Percentiles rank a stretch among this genome's conserved stretches.
Evolutionary conservation across 2,888 invertebrate genomes (phyloP).

Genomic region (Copidosoma aretas): DNA sequence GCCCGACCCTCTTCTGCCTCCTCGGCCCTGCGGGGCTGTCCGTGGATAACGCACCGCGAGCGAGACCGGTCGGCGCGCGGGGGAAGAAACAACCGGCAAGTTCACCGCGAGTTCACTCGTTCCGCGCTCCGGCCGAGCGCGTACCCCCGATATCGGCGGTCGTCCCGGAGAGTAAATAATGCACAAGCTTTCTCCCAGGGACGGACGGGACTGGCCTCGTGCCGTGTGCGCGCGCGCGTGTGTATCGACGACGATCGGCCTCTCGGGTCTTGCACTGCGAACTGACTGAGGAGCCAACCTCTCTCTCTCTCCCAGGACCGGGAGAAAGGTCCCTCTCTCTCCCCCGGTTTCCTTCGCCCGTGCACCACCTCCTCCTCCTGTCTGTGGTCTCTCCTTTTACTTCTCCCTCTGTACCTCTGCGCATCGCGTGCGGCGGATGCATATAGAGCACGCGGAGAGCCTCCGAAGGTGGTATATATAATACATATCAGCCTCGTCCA

Average conservation of each 20-base stretch:
- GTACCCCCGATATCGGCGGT: too few species aligned
- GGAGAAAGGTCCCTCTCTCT: conserved; percentile 34
- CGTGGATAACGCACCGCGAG: too few species aligned
- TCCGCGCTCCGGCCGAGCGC: too few species aligned
- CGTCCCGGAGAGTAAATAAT: too few species aligned
- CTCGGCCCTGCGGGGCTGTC: too few species aligned
- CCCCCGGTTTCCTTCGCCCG: background rate
- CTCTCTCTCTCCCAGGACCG: conserved; percentile 24
- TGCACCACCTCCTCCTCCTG: background rate
- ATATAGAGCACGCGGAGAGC: too few species aligned
- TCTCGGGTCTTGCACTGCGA: conserved; percentile 26
- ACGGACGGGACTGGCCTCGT: background rate
- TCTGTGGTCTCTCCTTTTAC: conserved; percentile 3
- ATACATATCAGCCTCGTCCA: background rate
- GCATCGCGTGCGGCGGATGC: too few species aligned
- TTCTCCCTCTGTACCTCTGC: background rate
- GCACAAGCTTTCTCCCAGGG: background rate
- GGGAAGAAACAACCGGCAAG: too few species aligned
- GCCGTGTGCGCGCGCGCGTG: too few species aligned
- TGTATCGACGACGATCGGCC: conserved; percentile 10
- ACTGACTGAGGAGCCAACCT: background rate
- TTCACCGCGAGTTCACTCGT: too few species aligned
- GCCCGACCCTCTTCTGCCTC: too few species aligned
- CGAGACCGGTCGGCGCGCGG: too few species aligned
- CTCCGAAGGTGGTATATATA: background rate